phyloP scores from a whole-genome alignment of 2,888 invertebrate species.

The Lithophane ornitopus region DNA sequence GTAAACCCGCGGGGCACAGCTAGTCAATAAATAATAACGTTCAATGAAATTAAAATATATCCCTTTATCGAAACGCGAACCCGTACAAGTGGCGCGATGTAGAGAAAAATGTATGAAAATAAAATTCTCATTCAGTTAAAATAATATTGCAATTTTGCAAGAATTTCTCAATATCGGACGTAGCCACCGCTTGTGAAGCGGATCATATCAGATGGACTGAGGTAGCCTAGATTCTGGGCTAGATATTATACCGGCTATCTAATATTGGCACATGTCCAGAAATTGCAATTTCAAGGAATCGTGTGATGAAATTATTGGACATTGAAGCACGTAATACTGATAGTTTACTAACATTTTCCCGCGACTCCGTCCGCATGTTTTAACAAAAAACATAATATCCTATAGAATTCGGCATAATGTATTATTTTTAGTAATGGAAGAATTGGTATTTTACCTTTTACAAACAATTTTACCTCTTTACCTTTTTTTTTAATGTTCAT shows the following conservation, averaged over 20 bases:
- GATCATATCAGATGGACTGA: constrained; percentile 44
- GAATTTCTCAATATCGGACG: constrained; percentile 6
- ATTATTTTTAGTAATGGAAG: too few species aligned
- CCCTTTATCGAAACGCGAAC: too few species aligned
- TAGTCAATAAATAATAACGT: too few species aligned
- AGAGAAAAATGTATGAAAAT: not conserved
- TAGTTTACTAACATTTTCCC: not conserved
- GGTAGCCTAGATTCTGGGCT: constrained; percentile 40
- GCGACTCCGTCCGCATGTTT: too few species aligned
- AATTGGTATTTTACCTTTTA: too few species aligned
- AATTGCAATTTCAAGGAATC: constrained; percentile 10
- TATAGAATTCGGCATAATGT: too few species aligned
- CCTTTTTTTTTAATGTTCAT: too few species aligned
- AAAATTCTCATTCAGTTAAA: not conserved
- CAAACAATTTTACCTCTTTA: too few species aligned
- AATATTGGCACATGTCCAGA: constrained; percentile 40
- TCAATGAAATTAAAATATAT: too few species aligned
- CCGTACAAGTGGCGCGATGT: too few species aligned
- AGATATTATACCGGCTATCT: constrained; percentile 30
- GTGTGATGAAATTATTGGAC: constrained; percentile 5
- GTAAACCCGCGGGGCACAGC: too few species aligned
- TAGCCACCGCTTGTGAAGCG: constrained; percentile 18
- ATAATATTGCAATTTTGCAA: constrained; percentile 11
- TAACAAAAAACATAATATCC: too few species aligned
- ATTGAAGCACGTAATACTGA: not conserved